Conservation (phyloP, 2,113 vertebrate species). For the Myrmecophaga tridactyla region DNA sequence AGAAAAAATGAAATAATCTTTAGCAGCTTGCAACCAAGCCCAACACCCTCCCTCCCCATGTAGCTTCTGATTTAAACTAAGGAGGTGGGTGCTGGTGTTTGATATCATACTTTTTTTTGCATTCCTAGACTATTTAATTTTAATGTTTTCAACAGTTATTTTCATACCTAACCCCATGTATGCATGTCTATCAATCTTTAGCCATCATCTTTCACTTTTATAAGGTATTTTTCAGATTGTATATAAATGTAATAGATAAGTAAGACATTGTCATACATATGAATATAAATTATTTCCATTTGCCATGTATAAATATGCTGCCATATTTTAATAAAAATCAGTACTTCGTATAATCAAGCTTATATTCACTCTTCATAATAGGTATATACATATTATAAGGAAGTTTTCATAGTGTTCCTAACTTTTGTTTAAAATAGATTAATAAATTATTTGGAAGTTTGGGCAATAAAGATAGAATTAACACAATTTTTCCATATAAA, state of each 20-base stretch:
- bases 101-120: background rate
- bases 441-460: background rate
- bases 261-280: background rate
- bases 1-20: background rate
- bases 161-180: background rate
- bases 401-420: constrained; percentile 1
- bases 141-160: background rate
- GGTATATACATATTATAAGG: background rate
- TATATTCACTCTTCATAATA: background rate
- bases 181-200: background rate
- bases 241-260: background rate
- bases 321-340: background rate
- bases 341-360: constrained; percentile 30
- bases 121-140: background rate
- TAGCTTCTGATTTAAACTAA: background rate
- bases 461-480: background rate
- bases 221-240: constrained; percentile 14
- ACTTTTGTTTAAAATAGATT: constrained; percentile 2
- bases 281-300: background rate
- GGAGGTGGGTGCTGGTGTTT: background rate
- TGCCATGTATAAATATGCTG: background rate
- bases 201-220: background rate
- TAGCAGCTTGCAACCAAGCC: background rate
- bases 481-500: background rate
- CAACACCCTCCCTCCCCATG: background rate